Conservation (phyloP, 2,888 invertebrate species). For the Aporophyla nigra region DNA sequence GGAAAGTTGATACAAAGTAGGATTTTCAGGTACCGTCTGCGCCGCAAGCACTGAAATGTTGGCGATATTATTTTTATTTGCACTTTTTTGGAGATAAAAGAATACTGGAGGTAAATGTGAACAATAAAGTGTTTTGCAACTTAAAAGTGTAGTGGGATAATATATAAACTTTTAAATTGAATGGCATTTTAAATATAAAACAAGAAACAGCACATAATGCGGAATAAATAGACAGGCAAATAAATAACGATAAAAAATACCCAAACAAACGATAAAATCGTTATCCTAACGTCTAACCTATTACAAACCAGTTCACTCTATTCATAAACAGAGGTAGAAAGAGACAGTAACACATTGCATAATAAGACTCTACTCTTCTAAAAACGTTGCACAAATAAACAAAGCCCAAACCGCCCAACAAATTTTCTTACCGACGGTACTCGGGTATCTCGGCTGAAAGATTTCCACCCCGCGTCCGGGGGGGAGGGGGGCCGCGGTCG, state of each 20-base stretch:
- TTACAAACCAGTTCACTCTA: conserved; percentile 46
- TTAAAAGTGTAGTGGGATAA: not conserved
- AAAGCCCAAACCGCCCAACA: conserved; percentile 67
- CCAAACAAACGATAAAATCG: conserved; percentile 39
- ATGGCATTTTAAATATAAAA: not conserved
- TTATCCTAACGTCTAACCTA: conserved; percentile 40
- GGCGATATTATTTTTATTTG: conserved; percentile 25
- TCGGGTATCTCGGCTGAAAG: conserved; percentile 79
- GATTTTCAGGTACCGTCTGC: conserved; percentile 86
- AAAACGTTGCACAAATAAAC: conserved; percentile 58
- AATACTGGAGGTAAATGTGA: not conserved
- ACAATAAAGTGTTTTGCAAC: not conserved
- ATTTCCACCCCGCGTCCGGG: conserved; percentile 81
- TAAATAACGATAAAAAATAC: conserved; percentile 9
- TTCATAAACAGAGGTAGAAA: conserved; percentile 53
- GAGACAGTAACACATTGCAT: conserved; percentile 52
- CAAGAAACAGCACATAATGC: not conserved
- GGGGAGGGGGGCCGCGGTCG: conserved; percentile 82
- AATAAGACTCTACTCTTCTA: conserved; percentile 55
- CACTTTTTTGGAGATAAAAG: not conserved
- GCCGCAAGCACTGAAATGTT: conserved; percentile 64
- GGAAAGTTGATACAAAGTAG: conserved; percentile 89
- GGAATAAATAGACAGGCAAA: not conserved
- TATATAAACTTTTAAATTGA: not conserved
- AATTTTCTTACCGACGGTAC: conserved; percentile 87